phyloP scores from a whole-genome alignment of 2,888 invertebrate species.

The Drosophila imparisetae region DNA sequence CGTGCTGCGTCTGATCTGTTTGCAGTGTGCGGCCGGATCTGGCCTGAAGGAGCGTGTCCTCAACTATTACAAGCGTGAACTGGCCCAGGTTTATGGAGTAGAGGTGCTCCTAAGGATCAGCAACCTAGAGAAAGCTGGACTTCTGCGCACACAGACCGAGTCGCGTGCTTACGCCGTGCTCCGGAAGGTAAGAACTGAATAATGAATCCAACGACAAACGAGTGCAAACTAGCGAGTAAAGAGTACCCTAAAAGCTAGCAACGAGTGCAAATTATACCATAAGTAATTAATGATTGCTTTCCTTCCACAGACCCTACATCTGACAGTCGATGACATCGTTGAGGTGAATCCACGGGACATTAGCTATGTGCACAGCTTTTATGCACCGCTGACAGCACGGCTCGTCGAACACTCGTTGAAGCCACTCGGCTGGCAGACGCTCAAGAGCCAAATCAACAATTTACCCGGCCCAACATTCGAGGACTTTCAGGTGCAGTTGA shows the following conservation, averaged over 20 bases:
- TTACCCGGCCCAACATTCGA: constrained; percentile 90
- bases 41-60: constrained; percentile 95
- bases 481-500: constrained; percentile 87
- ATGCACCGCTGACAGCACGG: constrained; percentile 96
- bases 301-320: constrained; percentile 88
- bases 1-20: constrained; percentile 94
- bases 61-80: constrained; percentile 90
- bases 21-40: constrained; percentile 96
- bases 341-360: constrained; percentile 94
- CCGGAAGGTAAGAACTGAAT: constrained; percentile 87
- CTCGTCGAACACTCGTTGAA: constrained; percentile 92
- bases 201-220: neutral
- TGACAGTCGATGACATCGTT: constrained; percentile 94
- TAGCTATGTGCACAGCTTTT: constrained; percentile 96
- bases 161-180: constrained; percentile 90
- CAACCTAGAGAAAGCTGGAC: constrained; percentile 94
- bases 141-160: constrained; percentile 91
- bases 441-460: constrained; percentile 92
- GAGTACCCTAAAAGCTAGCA: neutral
- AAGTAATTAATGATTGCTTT: neutral
- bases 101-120: constrained; percentile 92
- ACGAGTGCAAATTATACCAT: neutral
- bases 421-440: constrained; percentile 90
- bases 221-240: neutral
- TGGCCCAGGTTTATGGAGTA: constrained; percentile 94